phyloP scores from a whole-genome alignment of 2,888 invertebrate genomes.

The Hirtodrosophila alboralis region DNA sequence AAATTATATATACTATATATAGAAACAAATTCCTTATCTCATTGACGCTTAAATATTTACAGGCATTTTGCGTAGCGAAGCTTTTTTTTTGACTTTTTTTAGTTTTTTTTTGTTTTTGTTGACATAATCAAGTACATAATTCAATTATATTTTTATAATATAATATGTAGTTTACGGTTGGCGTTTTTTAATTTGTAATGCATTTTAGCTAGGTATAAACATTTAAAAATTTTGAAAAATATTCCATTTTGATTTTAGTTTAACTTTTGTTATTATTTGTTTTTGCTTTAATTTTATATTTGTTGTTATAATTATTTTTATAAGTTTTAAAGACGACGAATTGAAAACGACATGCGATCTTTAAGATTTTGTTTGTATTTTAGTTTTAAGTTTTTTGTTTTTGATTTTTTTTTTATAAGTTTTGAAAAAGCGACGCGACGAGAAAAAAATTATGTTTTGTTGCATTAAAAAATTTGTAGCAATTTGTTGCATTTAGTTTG shows the following conservation, averaged over 20 bases:
- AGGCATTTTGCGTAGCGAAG: constrained; percentile 76
- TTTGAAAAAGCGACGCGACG: constrained; percentile 57
- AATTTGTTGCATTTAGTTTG: constrained; percentile 76
- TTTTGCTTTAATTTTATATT: neutral
- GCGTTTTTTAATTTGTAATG: constrained; percentile 35
- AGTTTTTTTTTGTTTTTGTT: constrained; percentile 19
- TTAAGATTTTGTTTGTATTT: constrained; percentile 29
- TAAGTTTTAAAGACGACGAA: constrained; percentile 58
- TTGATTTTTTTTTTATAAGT: constrained; percentile 28
- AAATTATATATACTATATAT: too few relatives aligned
- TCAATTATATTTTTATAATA: constrained; percentile 25
- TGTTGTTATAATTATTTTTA: constrained; percentile 10
- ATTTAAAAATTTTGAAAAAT: constrained; percentile 72
- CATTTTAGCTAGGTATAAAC: constrained; percentile 66
- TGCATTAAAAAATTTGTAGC: constrained; percentile 71
- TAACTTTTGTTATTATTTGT: constrained; percentile 18
- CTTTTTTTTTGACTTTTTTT: constrained; percentile 28
- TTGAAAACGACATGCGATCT: constrained; percentile 61
- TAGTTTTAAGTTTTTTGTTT: constrained; percentile 5
- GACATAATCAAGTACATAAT: constrained; percentile 52
- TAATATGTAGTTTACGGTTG: constrained; percentile 13
- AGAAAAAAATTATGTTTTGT: constrained; percentile 52
- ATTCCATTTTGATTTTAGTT: constrained; percentile 63
- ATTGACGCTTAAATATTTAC: constrained; percentile 64
- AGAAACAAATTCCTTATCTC: constrained; percentile 26